Evolutionary conservation across 2,797 vertebrate species (phyloP).

Genomic region (Menidia menidia): DNA sequence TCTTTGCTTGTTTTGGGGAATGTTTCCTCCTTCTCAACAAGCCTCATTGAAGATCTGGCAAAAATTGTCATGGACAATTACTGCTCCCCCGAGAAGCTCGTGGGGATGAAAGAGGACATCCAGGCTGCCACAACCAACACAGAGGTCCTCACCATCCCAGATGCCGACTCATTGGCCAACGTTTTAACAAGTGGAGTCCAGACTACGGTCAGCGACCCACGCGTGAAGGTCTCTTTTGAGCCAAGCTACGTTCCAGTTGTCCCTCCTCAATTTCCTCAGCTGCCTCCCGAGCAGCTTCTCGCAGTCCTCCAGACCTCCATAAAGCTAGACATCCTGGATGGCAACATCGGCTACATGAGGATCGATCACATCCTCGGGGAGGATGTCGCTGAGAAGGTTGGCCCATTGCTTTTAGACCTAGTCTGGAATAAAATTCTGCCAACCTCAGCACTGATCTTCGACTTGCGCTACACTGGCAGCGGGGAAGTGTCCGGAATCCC

Average conservation of each 20-base stretch:
- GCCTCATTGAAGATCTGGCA: conserved; percentile 89
- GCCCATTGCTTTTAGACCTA: conserved; percentile 85
- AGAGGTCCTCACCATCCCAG: conserved; percentile 89
- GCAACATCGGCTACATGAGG: conserved; percentile 90
- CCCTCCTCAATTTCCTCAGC: conserved; percentile 60
- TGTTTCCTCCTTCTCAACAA: conserved; percentile 79
- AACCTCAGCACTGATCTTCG: conserved; percentile 92
- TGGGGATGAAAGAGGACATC: conserved; percentile 91
- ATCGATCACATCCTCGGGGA: conserved; percentile 91
- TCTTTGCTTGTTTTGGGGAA: conserved; percentile 70
- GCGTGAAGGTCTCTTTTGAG: conserved; percentile 89
- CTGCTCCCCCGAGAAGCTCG: conserved; percentile 92
- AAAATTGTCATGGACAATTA: conserved; percentile 93
- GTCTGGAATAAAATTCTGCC: conserved; percentile 90
- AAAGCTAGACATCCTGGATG: conserved; percentile 87
- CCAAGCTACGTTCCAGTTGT: conserved; percentile 77
- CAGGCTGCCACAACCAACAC: conserved; percentile 86
- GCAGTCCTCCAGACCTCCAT: conserved; percentile 85
- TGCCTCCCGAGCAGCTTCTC: conserved; percentile 86
- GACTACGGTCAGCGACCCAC: conserved; percentile 87
- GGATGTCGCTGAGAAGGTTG: conserved; percentile 87
- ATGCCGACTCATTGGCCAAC: conserved; percentile 84
- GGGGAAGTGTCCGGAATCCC: conserved; percentile 91
- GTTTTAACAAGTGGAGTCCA: conserved; percentile 88
- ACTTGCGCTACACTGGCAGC: conserved; percentile 87